These are phyloP conservation scores for Syrista parreyssii DNA, from an alignment of 2,888 invertebrate genomes.

Conservation along the genomic window DNA sequence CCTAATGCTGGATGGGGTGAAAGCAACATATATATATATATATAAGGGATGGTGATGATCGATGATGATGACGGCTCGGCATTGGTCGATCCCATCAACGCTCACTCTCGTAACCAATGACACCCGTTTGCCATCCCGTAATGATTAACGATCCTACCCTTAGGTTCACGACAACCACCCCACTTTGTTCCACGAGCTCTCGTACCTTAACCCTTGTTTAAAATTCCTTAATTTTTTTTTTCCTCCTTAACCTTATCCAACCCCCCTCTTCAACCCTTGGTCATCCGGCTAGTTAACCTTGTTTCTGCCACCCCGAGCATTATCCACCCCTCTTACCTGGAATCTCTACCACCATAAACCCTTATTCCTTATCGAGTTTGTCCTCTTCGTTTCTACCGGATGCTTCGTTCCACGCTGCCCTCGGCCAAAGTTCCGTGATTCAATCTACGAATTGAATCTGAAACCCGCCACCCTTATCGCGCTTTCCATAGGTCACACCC, in stretches of 20 bases:
- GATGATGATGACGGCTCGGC: not conserved
- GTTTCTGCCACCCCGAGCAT: not conserved
- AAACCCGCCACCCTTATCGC: not conserved
- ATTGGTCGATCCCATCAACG: not conserved
- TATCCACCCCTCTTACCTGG: too few species aligned
- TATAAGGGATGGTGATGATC: not conserved
- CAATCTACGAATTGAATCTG: not conserved
- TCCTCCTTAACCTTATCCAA: not conserved
- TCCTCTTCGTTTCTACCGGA: not conserved
- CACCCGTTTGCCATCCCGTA: not conserved
- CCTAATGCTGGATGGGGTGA: not conserved
- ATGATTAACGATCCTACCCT: not conserved
- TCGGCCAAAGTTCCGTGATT: not conserved
- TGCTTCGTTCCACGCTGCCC: not conserved
- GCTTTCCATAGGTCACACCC: not conserved
- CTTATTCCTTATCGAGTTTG: too few species aligned
- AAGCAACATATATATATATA: not conserved
- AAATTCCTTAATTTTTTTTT: not conserved
- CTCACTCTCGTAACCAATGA: not conserved
- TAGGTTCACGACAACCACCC: not conserved
- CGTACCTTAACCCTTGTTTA: not conserved
- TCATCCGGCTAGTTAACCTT: not conserved
- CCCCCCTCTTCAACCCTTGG: not conserved
- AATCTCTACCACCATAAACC: too few species aligned
- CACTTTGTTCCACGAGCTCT: not conserved